Conservation (phyloP, 2,888 invertebrate species). For the Metopia argyrocephala region DNA sequence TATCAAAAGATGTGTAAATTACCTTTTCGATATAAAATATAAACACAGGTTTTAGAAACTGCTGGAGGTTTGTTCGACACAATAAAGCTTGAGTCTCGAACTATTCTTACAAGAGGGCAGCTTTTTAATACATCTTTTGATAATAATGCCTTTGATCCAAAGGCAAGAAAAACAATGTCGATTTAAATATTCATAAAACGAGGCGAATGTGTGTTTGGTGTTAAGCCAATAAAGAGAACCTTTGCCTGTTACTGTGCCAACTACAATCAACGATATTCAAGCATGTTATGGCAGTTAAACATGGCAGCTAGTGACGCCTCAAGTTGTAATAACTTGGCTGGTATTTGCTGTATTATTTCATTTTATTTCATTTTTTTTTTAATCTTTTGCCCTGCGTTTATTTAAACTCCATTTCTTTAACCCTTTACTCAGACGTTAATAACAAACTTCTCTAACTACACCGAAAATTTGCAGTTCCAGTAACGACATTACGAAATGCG, state of each 20-base stretch:
- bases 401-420: conserved; percentile 4
- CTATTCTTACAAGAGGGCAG: too few species aligned
- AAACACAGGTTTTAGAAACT: too few species aligned
- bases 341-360: conserved; percentile 8
- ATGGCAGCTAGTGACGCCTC: conserved; percentile 67
- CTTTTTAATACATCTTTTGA: too few species aligned
- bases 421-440: too few species aligned
- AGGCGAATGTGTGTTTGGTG: conserved; percentile 1
- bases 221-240: neutral
- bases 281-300: conserved; percentile 65
- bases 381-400: too few species aligned
- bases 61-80: too few species aligned
- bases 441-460: neutral
- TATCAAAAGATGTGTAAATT: too few species aligned
- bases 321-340: conserved; percentile 62
- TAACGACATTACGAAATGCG: conserved; percentile 45
- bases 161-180: neutral
- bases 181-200: too few species aligned
- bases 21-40: too few species aligned
- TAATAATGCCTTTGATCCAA: too few species aligned
- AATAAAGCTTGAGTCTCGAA: too few species aligned
- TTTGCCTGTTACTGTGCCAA: conserved; percentile 11
- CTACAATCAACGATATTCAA: conserved; percentile 34
- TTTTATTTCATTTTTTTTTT: neutral
- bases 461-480: conserved; percentile 28